Conservation (phyloP, 2,113 vertebrate genomes). For the Ctenodactylus gundi region DNA sequence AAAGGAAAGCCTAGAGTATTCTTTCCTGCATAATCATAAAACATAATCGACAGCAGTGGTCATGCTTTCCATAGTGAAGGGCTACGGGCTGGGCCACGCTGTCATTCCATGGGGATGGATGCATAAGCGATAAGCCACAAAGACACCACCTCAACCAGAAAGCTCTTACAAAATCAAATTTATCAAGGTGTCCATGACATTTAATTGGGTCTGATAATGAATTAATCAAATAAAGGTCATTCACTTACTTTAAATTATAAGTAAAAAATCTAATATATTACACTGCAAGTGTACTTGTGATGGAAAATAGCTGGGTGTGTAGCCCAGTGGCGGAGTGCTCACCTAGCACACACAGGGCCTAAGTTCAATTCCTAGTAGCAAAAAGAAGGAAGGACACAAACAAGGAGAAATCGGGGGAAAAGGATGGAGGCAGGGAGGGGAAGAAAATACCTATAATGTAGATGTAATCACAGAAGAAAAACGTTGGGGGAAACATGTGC, state of each 20-base stretch:
- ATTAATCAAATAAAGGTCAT: not conserved
- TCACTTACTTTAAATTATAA: not conserved
- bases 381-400: too few species aligned
- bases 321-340: not conserved
- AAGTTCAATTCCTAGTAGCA: not conserved
- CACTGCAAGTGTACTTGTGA: not conserved
- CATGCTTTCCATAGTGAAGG: not conserved
- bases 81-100: too few species aligned
- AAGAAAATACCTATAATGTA: not conserved
- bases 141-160: not conserved
- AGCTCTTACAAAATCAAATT: not conserved
- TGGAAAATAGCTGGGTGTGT: not conserved
- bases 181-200: not conserved
- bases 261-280: not conserved
- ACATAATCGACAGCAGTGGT: not conserved
- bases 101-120: not conserved
- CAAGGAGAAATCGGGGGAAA: too few species aligned
- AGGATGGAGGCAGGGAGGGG: too few species aligned
- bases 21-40: not conserved
- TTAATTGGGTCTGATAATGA: not conserved
- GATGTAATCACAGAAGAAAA: not conserved
- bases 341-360: not conserved
- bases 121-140: not conserved
- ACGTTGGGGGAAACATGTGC: not conserved
- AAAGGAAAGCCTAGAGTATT: conserved; percentile 12